phyloP scores from a whole-genome alignment of 2,888 invertebrate genomes.

The Ormyrus rosae region DNA sequence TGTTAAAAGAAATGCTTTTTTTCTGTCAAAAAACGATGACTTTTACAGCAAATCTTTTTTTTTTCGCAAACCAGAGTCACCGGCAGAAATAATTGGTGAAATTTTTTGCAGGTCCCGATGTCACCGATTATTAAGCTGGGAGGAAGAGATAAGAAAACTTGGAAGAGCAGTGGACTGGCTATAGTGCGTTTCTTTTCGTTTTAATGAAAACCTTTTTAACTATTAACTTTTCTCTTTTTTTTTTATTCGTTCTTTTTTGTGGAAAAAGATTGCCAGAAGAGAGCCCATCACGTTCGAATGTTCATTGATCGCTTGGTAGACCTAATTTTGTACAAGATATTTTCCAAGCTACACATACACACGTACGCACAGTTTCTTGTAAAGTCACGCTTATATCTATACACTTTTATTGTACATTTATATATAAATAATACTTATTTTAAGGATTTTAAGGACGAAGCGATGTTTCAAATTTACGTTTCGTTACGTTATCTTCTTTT shows the following conservation, averaged over 20 bases:
- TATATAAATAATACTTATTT: conserved; percentile 34
- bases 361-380: conserved; percentile 5
- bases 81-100: conserved; percentile 37
- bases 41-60: conserved; percentile 1
- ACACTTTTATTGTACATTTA: conserved; percentile 54
- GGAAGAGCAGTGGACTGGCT: conserved; percentile 62
- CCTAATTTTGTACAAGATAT: conserved; percentile 51
- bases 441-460: conserved; percentile 44
- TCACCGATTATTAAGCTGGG: conserved; percentile 70
- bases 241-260: conserved; percentile 59
- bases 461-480: conserved; percentile 41
- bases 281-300: not conserved
- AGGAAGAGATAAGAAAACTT: conserved; percentile 55
- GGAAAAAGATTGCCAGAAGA: conserved; percentile 12
- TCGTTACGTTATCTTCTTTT: conserved; percentile 26
- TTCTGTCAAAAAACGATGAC: conserved; percentile 8
- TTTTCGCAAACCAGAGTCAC: no score
- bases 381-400: conserved; percentile 27
- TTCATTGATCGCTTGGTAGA: conserved; percentile 36
- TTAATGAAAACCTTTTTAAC: conserved; percentile 21
- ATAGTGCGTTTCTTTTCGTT: conserved; percentile 63
- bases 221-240: conserved; percentile 59
- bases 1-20: conserved; percentile 25
- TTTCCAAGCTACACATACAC: conserved; percentile 9
- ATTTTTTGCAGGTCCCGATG: conserved; percentile 71